A percentile compares a stretch with the other conserved stretches of the same genome.
phyloP scores from a whole-genome alignment of 2,888 invertebrate species.

The Aplocera efformata region DNA sequence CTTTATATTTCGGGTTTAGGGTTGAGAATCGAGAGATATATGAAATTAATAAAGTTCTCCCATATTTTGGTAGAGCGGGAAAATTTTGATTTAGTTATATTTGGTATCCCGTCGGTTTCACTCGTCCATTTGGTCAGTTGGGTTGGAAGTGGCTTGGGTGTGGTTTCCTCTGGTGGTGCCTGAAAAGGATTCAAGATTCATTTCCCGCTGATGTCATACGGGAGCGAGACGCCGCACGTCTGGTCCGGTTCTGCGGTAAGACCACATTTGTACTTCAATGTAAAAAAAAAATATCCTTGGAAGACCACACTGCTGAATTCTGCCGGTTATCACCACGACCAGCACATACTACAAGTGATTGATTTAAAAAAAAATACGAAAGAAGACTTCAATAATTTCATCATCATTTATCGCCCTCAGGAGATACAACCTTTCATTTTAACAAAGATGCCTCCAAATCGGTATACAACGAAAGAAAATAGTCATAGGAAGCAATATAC shows the following conservation, averaged over 20 bases:
- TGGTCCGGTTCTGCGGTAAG: constrained; percentile 75
- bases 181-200: constrained; percentile 73
- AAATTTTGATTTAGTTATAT: constrained; percentile 64
- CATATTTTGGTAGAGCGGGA: constrained; percentile 44
- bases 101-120: constrained; percentile 32
- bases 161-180: constrained; percentile 40
- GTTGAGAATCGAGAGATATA: constrained; percentile 25
- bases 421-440: too few species aligned
- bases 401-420: too few species aligned
- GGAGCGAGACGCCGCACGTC: constrained; percentile 77
- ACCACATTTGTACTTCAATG: too few species aligned
- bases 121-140: constrained; percentile 7
- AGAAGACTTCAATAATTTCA: too few species aligned
- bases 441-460: too few species aligned
- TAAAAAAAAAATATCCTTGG: too few species aligned
- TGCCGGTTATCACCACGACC: too few species aligned
- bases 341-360: too few species aligned
- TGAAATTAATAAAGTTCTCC: constrained; percentile 51
- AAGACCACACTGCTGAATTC: too few species aligned
- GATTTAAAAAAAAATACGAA: too few species aligned
- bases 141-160: constrained; percentile 29
- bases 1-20: background rate
- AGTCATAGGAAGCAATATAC: too few species aligned
- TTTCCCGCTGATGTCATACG: constrained; percentile 80
- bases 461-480: too few species aligned